Base-by-base conservation (phyloP, 2,888 invertebrate species). In the Catocala fraxini region DNA sequence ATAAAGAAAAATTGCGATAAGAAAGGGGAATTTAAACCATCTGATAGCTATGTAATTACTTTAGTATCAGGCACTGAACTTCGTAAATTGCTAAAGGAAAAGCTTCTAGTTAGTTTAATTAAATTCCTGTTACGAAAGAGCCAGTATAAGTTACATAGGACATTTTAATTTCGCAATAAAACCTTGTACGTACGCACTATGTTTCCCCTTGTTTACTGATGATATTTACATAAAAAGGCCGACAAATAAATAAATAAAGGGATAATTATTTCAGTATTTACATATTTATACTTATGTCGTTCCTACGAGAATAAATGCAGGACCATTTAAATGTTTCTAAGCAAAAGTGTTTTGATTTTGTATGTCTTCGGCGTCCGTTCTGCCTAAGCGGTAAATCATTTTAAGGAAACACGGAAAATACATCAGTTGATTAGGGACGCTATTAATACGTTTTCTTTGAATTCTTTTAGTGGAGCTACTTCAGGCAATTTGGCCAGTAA, bases 41-140 rank as follows among this genome's bases (percentile, higher is more conserved):
- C 43, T 46, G 52, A 66, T 58, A 70, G 59, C 56, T 73, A 69
- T 66, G 63, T 71, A 62, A 77, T 70, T 72, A 63, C 35, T 54
- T 61, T 49, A 43, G 56, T 61, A 71, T 56, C 58, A 65, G 60
- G 58, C 51, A 57, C 54, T 55, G 43, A 71, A 69, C 68, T 75
- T 67, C 42, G 56, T 56, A 59, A 53, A 60, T 57, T 56, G 57
- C 42, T 60, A 53, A 65, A 49, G 63, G 51, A 66, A 61, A 73
- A 69, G 58, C 67, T 68, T 57, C 59, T 73, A 58, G 71, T 67
- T 68, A 65, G 61, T 69, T 77, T 67, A 79, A 77, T 77, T 70
- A 69, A 77, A 77, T 79, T 79, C 75, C 67, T 56, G 56, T 58
- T 61, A 43, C 58, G 53, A 55, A 60, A 59, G 51, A 45, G 58